A percentile compares a stretch with the other conserved stretches of the same genome.
These are phyloP conservation scores for Teleogryllus occipitalis DNA, from an alignment of 1,140 invertebrate genomes.

Conservation along the genomic window DNA sequence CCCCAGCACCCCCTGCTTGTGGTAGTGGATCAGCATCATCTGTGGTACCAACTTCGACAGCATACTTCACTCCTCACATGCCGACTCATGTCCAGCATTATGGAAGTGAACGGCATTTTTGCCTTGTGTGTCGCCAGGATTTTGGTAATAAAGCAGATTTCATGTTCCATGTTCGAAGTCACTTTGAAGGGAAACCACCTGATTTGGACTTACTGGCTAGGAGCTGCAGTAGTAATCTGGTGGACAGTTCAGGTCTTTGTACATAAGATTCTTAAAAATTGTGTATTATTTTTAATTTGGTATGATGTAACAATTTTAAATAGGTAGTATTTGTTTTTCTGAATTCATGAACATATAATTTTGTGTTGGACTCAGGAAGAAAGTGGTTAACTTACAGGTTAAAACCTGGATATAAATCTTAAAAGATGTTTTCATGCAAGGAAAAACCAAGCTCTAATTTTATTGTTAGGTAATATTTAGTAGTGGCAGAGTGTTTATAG, in stretches of 20 bases:
- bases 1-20: not conserved
- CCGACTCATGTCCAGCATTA: slow-evolving; percentile 36
- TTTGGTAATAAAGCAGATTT: slow-evolving; percentile 57
- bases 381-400: too few relatives aligned
- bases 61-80: slow-evolving; percentile 26
- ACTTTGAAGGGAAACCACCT: slow-evolving; percentile 49
- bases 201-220: slow-evolving; percentile 52
- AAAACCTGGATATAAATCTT: too few relatives aligned
- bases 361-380: too few relatives aligned
- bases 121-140: slow-evolving; percentile 55
- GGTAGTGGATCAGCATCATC: not conserved
- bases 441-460: too few relatives aligned
- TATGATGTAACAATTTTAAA: too few relatives aligned
- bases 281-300: too few relatives aligned
- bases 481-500: too few relatives aligned
- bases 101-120: slow-evolving; percentile 44
- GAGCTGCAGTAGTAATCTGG: slow-evolving; percentile 35
- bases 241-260: slow-evolving; percentile 52
- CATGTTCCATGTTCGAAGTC: slow-evolving; percentile 58
- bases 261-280: slow-evolving; percentile 36
- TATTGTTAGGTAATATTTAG: too few relatives aligned
- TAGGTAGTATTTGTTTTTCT: too few relatives aligned
- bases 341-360: too few relatives aligned
- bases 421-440: too few relatives aligned
- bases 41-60: slow-evolving; percentile 30